Evolutionary conservation across 2,797 vertebrate genomes (phyloP).

Genomic region (Meriones psammophilus): DNA sequence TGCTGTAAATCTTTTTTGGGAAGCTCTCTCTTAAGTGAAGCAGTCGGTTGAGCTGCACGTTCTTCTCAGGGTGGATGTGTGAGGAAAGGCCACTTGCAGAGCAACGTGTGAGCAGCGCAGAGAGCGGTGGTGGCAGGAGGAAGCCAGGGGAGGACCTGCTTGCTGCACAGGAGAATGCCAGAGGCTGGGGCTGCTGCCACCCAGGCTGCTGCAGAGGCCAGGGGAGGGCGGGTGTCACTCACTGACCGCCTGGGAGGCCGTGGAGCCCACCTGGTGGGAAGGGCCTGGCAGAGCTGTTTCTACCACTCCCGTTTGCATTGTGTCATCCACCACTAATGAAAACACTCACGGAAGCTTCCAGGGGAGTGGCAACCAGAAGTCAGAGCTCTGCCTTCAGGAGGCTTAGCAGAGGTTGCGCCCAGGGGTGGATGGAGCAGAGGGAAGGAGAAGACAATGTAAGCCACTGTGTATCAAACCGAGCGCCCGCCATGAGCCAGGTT

Average conservation of each 20-base stretch:
- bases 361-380: not conserved
- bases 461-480: not conserved
- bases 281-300: not conserved
- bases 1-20: constrained; percentile 36
- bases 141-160: not conserved
- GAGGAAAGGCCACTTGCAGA: not conserved
- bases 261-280: not conserved
- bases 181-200: not conserved
- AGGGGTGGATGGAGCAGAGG: not conserved
- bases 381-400: constrained; percentile 19
- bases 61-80: not conserved
- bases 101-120: not conserved
- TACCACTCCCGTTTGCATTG: not conserved
- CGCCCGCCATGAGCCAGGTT: not conserved
- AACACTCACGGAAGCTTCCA: not conserved
- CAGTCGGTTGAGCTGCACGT: not conserved
- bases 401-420: not conserved
- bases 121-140: not conserved
- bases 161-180: not conserved
- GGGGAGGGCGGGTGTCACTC: not conserved
- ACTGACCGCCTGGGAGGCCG: not conserved
- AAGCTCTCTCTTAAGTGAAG: constrained; percentile 29
- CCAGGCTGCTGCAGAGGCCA: not conserved
- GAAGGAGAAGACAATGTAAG: not conserved
- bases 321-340: not conserved